phyloP scores from a whole-genome alignment of 2,888 invertebrate genomes.

The Diadegma fenestrale region DNA sequence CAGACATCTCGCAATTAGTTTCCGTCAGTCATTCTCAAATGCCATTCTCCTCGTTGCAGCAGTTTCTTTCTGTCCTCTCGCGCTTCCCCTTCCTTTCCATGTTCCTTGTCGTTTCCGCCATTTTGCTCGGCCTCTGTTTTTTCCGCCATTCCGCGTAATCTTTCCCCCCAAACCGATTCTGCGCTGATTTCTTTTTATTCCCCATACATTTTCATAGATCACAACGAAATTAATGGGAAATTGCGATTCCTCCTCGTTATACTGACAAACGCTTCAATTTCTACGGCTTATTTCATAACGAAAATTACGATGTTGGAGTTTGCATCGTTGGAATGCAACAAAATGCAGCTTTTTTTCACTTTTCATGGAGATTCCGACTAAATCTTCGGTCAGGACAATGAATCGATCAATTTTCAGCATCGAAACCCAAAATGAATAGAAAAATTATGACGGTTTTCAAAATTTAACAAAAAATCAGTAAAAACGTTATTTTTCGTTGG shows the following conservation, averaged over 20 bases:
- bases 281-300: neutral
- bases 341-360: no score
- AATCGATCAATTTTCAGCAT: no score
- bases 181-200: neutral
- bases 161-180: neutral
- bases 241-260: neutral
- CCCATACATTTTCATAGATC: neutral
- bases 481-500: no score
- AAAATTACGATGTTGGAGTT: no score
- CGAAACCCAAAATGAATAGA: no score
- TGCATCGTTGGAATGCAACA: no score
- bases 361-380: no score
- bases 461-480: no score
- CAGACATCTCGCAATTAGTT: slow-evolving; percentile 68
- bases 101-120: neutral
- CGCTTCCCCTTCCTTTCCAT: slow-evolving; percentile 3
- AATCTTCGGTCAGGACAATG: no score
- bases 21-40: slow-evolving; percentile 65
- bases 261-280: neutral
- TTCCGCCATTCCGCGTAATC: neutral
- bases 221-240: neutral
- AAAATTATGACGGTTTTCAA: no score
- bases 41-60: slow-evolving; percentile 51
- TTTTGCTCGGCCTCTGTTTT: slow-evolving; percentile 17
- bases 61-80: slow-evolving; percentile 28